Percentiles rank a stretch among this genome's conserved stretches.
phyloP scores from a whole-genome alignment of 2,113 vertebrate genomes.

The Oxyruncus cristatus region DNA sequence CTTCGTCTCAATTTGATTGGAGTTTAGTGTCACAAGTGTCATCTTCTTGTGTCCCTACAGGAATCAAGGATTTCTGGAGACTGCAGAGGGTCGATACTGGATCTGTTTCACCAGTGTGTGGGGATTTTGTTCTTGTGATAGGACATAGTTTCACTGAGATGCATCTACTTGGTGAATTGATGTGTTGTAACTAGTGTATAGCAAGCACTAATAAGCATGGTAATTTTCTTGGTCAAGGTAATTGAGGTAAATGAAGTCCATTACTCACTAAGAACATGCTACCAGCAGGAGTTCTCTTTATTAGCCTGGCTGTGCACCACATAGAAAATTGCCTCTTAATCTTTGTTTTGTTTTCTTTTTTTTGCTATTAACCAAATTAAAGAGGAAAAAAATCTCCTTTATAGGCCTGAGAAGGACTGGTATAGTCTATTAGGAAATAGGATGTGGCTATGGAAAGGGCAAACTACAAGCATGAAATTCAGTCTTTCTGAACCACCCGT shows the following conservation, averaged over 20 bases:
- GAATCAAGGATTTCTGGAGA: not conserved
- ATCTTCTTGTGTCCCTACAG: not conserved
- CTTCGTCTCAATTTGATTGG: not conserved
- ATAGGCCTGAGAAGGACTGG: not conserved
- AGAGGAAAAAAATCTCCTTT: not conserved
- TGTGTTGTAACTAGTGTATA: not conserved
- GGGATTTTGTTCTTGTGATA: not conserved
- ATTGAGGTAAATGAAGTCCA: constrained; percentile 45
- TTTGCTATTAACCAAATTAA: constrained; percentile 14
- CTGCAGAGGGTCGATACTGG: not conserved
- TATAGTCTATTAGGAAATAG: not conserved
- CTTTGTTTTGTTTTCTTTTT: constrained; percentile 32
- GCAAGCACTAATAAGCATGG: not conserved
- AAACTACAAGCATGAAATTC: not conserved
- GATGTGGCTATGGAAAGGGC: not conserved
- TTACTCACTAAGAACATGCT: constrained; percentile 43
- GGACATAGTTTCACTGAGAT: not conserved
- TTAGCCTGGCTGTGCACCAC: constrained; percentile 31
- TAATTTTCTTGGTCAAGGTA: constrained; percentile 33
- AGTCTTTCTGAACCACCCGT: not conserved
- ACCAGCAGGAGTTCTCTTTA: constrained; percentile 46
- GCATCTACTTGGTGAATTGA: not conserved
- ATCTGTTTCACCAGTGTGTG: not conserved
- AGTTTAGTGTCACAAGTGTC: not conserved
- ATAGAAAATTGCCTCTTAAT: constrained; percentile 41